Conservation (phyloP, 2,797 vertebrate genomes). For the Chloroceryle amazona region DNA sequence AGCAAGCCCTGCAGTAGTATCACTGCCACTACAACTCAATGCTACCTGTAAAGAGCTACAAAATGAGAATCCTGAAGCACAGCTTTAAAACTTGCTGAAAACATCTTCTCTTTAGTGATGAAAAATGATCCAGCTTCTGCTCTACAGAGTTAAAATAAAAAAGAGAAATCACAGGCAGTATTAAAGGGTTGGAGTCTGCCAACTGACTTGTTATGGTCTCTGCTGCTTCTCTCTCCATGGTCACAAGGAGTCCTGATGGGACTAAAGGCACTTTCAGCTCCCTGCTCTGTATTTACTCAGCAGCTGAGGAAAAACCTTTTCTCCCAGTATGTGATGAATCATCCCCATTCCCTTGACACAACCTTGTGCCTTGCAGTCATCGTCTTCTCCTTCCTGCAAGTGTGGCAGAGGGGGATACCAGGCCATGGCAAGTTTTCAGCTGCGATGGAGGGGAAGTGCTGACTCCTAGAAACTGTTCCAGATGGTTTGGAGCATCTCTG, state of each 20-base stretch:
- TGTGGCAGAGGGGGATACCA: neutral
- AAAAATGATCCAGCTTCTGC: neutral
- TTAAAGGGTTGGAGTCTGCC: neutral
- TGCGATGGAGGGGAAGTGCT: constrained; percentile 61
- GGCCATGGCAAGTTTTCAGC: constrained; percentile 58
- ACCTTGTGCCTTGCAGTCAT: neutral
- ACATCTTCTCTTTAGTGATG: neutral
- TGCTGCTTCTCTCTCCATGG: neutral
- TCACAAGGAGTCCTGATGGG: neutral
- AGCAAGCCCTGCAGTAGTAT: neutral
- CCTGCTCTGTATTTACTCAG: neutral
- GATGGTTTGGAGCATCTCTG: constrained; percentile 75
- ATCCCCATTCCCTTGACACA: neutral
- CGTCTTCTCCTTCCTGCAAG: neutral
- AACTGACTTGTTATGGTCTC: constrained; percentile 13
- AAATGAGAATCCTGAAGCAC: neutral
- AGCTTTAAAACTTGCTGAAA: neutral
- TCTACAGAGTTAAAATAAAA: neutral
- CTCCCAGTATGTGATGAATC: neutral
- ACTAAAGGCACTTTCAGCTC: neutral
- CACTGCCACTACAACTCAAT: neutral
- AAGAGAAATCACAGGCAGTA: neutral
- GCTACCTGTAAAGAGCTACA: neutral
- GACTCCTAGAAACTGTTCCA: constrained; percentile 79
- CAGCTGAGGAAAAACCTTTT: neutral